These are phyloP conservation scores for Lacerta viridis DNA, from an alignment of 2,797 vertebrate species.

Conservation along the genomic window DNA sequence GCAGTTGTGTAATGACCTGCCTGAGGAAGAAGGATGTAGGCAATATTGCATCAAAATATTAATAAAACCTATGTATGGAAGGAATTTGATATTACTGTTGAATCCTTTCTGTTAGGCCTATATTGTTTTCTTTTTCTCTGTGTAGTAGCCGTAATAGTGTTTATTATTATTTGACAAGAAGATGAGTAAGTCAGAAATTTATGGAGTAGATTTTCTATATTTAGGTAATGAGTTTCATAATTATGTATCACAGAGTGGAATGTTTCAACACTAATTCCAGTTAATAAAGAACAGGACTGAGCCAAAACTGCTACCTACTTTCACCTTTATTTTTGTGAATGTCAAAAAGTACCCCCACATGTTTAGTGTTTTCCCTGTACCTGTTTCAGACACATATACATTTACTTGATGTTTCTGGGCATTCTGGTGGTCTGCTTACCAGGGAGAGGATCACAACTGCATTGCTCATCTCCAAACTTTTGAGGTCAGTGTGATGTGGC, in stretches of 20 bases:
- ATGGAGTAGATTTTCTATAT: constrained; percentile 39
- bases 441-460: too few species aligned
- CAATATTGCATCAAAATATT: constrained; percentile 49
- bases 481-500: too few species aligned
- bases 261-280: constrained; percentile 48
- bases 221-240: constrained; percentile 19
- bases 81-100: constrained; percentile 39
- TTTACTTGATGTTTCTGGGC: not conserved
- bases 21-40: constrained; percentile 57
- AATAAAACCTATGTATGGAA: constrained; percentile 56
- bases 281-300: constrained; percentile 14
- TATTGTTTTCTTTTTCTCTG: constrained; percentile 31
- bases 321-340: not conserved
- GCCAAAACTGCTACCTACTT: not conserved
- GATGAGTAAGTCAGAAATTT: not conserved
- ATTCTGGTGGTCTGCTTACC: too few species aligned
- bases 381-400: not conserved
- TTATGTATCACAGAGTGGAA: not conserved
- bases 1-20: constrained; percentile 66
- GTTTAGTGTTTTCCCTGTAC: not conserved
- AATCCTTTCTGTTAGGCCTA: constrained; percentile 14
- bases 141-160: constrained; percentile 3
- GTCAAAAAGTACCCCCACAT: constrained; percentile 4
- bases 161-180: constrained; percentile 28
- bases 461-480: too few species aligned